Base-by-base conservation (phyloP, 2,888 invertebrate genomes). In the Cordylochernes scorpioides region DNA sequence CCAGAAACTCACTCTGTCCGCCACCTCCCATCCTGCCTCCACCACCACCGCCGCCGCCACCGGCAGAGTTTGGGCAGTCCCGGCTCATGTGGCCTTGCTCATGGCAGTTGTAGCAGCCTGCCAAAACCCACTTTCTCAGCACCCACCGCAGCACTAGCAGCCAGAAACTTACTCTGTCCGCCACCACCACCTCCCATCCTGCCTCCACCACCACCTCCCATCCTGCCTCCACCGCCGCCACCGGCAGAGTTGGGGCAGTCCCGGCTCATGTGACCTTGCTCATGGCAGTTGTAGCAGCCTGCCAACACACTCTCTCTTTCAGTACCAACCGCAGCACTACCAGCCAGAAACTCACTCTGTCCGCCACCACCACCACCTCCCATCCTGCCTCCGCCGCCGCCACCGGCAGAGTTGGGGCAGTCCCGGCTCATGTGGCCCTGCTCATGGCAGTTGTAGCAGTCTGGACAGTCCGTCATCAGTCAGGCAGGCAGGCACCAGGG, bases 341-440 rank as follows among this genome's bases (percentile, higher is more conserved):
- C 28, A 9, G 32, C 30, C 7, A 35, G 26, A 21, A 33, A 37
- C 6, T 37, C 34, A 9, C 38, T 19, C n/a, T 28, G 16, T 25
- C 38, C 31, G 17, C 39, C 42, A 1, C 40, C 43, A 21, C 32
- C 32, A 17, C 38, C 33, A 9, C 33, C 30, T 12, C 44, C n/a
- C n/a, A n/a, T n/a, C n/a, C n/a, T n/a, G n/a, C n/a, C n/a, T n/a
- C n/a, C n/a, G n/a, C n/a, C n/a, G n/a, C n/a, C n/a, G n/a, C n/a
- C n/a, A n/a, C n/a, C n/a, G n/a, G n/a, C n/a, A n/a, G 14, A 10
- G 17, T 33, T 33, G 2, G 38, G 33, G 17, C 42, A 42, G 14
- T 44, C 41, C 21, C 40, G 32, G 4, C 36, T 28, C 30, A 43
- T 34, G 15, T 44, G 39, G 1, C 43, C 41, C 5, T 46, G 17